Percentiles rank a stretch among this genome's conserved stretches.
Evolutionary conservation across 2,797 vertebrate species (phyloP).

Genomic region (Oceanodroma leucorhoa): DNA sequence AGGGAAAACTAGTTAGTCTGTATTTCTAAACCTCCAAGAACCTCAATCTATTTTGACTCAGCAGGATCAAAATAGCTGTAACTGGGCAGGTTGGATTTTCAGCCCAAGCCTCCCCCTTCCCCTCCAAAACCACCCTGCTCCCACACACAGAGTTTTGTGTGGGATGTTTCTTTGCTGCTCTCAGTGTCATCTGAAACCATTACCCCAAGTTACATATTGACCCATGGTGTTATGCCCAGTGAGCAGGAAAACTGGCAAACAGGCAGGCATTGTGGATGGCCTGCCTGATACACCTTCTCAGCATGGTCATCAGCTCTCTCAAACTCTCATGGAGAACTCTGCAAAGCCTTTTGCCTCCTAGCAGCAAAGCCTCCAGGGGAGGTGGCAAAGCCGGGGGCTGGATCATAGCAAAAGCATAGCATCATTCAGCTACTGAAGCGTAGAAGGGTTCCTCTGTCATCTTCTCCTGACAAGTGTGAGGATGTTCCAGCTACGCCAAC

Average conservation of each 20-base stretch:
- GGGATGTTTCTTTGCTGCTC: not conserved
- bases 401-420: not conserved
- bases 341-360: not conserved
- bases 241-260: constrained; percentile 33
- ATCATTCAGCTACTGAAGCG: not conserved
- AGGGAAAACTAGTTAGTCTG: not conserved
- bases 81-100: not conserved
- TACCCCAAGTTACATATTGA: not conserved
- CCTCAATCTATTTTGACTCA: not conserved
- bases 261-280: not conserved
- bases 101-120: not conserved
- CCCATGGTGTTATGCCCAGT: not conserved
- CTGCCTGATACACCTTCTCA: not conserved
- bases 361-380: not conserved
- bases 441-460: not conserved
- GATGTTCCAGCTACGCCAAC: not conserved
- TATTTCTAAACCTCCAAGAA: not conserved
- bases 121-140: not conserved
- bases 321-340: not conserved
- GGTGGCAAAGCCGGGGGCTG: not conserved
- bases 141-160: not conserved
- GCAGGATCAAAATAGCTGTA: not conserved
- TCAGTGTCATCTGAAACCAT: not conserved
- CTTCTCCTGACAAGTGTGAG: not conserved
- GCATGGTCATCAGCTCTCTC: not conserved